Base-by-base conservation (phyloP, 2,113 vertebrate genomes). In the Halcyon malimbica region DNA sequence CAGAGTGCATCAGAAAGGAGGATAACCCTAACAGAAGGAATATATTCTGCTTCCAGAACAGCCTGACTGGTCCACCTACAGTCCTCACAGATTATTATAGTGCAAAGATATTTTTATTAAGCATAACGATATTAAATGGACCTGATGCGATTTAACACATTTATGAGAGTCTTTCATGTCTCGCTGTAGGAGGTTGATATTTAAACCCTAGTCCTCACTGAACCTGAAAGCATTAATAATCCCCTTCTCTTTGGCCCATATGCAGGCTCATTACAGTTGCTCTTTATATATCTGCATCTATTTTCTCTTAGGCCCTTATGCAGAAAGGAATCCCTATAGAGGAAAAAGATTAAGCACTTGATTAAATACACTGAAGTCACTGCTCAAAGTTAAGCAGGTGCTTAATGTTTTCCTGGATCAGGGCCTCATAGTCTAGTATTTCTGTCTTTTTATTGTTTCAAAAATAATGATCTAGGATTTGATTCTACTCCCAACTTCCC, bases 141-240 rank as follows among this genome's bases (percentile, higher is more conserved):
- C 96, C 90, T 96, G 95, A 96, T 97, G 90, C 33, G 73, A 94
- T 97, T 96, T 95, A 96, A 94, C 87, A 96, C 89, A 96, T 97
- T 96, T 96, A 94, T 91, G 90, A 96, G 83, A 94, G 63, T 86
- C 92, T 97, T 96, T 97, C 91, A 97, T 96, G 95, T 96, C 91
- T 94, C 86, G 11, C 80, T 86, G 70, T 92, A 94, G 89, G 93
- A 94, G 93, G 95, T 3, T 79, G 82, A 84, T 96, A 91, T 93
- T 97, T 96, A 96, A 96, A 95, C 84, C 86, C 91, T 71, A 93
- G 90, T 96, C 62, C 86, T 94, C 80, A 83, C 74, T 87, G 94
- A 96, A 96, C 92, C 93, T 96, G 93, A 96, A 97, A 95, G 94
- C 93, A 97, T 96, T 96, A 96, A 96, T 94, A 94, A 96, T 94